phyloP scores from a whole-genome alignment of 2,888 invertebrate genomes.

The Rhagophthalmus giganteus region DNA sequence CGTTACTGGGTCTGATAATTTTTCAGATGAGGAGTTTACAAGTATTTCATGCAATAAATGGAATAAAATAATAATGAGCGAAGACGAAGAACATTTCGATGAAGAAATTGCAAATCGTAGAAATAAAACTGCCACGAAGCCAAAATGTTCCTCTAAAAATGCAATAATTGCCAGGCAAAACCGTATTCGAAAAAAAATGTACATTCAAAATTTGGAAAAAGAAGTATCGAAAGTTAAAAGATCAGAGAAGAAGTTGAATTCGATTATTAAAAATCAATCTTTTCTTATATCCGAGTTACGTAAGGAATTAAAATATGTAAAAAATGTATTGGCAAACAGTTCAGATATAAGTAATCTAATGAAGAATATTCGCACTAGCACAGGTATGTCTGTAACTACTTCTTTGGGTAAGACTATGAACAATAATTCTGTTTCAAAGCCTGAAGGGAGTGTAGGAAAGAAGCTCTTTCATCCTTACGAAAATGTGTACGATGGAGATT shows the following conservation, averaged over 20 bases:
- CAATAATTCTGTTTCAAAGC: slow-evolving; percentile 34
- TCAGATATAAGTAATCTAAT: slow-evolving; percentile 58
- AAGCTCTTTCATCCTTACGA: slow-evolving; percentile 40
- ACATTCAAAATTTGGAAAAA: slow-evolving; percentile 61
- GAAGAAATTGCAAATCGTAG: no score
- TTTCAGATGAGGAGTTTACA: no score
- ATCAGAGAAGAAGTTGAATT: slow-evolving; percentile 55
- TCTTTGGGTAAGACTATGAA: slow-evolving; percentile 44
- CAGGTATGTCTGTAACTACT: slow-evolving; percentile 51
- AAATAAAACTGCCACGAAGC: no score
- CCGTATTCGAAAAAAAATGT: slow-evolving; percentile 63
- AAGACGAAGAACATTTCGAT: no score
- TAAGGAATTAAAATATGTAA: slow-evolving; percentile 60
- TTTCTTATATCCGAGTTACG: slow-evolving; percentile 56
- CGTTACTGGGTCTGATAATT: no score
- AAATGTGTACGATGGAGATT: no score
- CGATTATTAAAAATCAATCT: slow-evolving; percentile 57
- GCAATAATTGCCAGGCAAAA: slow-evolving; percentile 67
- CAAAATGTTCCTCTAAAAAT: slow-evolving; percentile 59
- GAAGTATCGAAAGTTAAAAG: slow-evolving; percentile 54
- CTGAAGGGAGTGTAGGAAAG: no score
- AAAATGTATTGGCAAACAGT: slow-evolving; percentile 60
- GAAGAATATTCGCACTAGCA: slow-evolving; percentile 53
- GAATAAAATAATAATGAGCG: no score
- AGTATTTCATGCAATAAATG: no score